Base-by-base conservation (phyloP, 2,797 vertebrate genomes). In the Sebastes steindachneri region DNA sequence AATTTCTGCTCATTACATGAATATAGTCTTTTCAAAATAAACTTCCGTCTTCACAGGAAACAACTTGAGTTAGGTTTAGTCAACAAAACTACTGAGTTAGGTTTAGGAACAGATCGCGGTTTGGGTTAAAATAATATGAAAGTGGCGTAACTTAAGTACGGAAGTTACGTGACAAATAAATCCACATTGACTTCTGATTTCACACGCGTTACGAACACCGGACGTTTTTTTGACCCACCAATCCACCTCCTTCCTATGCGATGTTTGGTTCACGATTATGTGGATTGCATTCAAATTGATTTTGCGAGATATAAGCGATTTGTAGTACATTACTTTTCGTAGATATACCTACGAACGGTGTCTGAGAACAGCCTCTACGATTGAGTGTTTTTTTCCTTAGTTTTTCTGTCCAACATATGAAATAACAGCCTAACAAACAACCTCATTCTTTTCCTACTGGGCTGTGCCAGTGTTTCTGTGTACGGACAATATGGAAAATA, bases 351-450 rank as follows among this genome's bases (percentile, higher is more conserved):
- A n/a, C 17, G 17, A 51, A 19, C 17, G 17, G 45, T 51, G 45
- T 51, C 7, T 51, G 45, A 51, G 17, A n/a, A 51, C 45, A 51
- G 17, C 17, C 45, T 54, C 9, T 17, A 80, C 3, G 7, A 26
- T 12, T 15, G 62, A 31, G 21, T 26, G 15, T 21, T 26, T 33
- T 78, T 80, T 80, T 63, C 57, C n/a, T 15, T 17, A 8, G n/a
- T 54, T 79, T 77, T 77, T 48, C 69, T 65, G 17, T 58, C 21
- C 2, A 80, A 58, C 58, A 65, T 73, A 33, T 37, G 26, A 83
- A 82, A 67, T 54, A 48, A 48, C 55, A 68, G 54, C 70, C 28
- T 14, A 54, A 80, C 68, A 80, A 78, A 73, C 77, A 80, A 70
- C 31, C 35, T 33, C 54, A 45, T 54, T 48, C 66, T 79, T 75